These are phyloP conservation scores for Centropus unirufus DNA, from an alignment of 2,113 vertebrate species.

Conservation along the genomic window DNA sequence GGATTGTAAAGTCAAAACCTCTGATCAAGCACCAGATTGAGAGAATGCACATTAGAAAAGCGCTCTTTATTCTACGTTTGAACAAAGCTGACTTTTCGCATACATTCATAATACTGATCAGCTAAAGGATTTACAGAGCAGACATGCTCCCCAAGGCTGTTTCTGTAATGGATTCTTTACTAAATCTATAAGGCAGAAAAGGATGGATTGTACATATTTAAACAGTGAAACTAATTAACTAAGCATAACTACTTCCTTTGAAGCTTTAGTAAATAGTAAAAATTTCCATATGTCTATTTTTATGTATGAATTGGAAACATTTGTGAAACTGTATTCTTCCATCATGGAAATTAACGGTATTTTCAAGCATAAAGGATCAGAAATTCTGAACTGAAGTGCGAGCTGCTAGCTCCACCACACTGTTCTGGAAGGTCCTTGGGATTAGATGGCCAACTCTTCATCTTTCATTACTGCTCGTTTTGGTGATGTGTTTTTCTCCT, in stretches of 20 bases:
- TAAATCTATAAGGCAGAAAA: conserved; percentile 8
- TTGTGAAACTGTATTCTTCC: conserved; percentile 9
- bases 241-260: conserved; percentile 48
- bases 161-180: conserved; percentile 20
- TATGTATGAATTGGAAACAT: conserved; percentile 15
- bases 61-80: conserved; percentile 12
- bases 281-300: conserved; percentile 42
- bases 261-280: conserved; percentile 6
- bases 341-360: conserved; percentile 8
- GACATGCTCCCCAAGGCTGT: not conserved
- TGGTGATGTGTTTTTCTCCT: not conserved
- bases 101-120: not conserved
- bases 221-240: conserved; percentile 53
- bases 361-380: not conserved
- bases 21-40: conserved; percentile 20
- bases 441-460: not conserved
- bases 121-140: conserved; percentile 17
- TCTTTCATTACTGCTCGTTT: not conserved
- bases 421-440: not conserved
- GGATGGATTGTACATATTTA: conserved; percentile 18
- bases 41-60: conserved; percentile 8
- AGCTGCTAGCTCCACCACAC: not conserved
- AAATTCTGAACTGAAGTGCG: not conserved
- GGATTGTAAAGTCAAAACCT: conserved; percentile 32
- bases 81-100: conserved; percentile 49